Evolutionary conservation across 2,113 vertebrate genomes (phyloP), one percentile per base, ranked within the genome.

Genomic region (Eleginops maclovinus): DNA sequence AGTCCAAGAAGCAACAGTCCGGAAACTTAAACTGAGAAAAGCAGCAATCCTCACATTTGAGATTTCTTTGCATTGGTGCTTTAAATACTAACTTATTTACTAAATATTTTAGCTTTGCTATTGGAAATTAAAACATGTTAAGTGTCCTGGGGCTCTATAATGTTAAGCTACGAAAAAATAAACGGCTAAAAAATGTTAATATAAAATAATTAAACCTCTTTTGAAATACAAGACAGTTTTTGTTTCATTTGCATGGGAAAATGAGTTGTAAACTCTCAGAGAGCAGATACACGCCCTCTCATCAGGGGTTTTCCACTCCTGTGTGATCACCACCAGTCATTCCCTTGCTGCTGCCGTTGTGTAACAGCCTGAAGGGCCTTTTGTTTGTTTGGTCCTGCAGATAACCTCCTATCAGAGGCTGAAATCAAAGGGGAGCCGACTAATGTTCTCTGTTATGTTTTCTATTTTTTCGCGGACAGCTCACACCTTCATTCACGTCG

Each of bases 261-360:
- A 43, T 1, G 6, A 55, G 22, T 46, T 63, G 41, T 24, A 12
- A 40, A 28, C 40, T 15, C 9, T 68, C 47, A 80, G 84, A 73
- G 58, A 88, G 79, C 68, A 58, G 36, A 68, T 77, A 81, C 77
- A 51, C 61, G 47, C 67, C 21, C 71, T 65, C 28, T 64, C 79
- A 76, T 79, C 83, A 72, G 49, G 77, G 84, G 76, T 64, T 56
- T 40, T 22, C 21, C 46, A 54, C 26, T n/a, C 47, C 24, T 19
- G 72, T 75, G 73, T 85, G 82, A 87, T 90, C 77, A 46, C 70
- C 70, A 36, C 71, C 17, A 68, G 53, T 75, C 72, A 47, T 58
- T 79, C 77, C 40, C 83, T 82, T 65, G 53, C 78, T 70, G 44
- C 75, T 58, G 82, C 2, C 14, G 79, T 91, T 87, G 75, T 74